Percentiles rank a stretch among this genome's conserved stretches.
Evolutionary conservation across 2,888 invertebrate species (phyloP).

Genomic region (Arrhopalites spinosus): DNA sequence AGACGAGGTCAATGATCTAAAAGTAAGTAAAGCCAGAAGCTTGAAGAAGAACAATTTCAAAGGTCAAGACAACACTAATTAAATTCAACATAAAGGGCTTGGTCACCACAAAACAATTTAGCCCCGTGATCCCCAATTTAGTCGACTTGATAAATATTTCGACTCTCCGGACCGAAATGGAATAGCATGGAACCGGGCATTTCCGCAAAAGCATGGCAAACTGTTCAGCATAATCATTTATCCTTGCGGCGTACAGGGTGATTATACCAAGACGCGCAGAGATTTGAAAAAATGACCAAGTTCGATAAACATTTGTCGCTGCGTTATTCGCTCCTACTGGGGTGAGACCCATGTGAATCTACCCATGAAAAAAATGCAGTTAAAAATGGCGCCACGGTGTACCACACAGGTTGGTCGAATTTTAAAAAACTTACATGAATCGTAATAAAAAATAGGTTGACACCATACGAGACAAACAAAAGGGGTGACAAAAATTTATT

Average conservation of each 20-base stretch:
- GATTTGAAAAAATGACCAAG: slow-evolving; percentile 31
- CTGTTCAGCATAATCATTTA: slow-evolving; percentile 26
- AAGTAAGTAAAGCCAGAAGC: slow-evolving; percentile 33
- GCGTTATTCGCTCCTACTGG: not conserved
- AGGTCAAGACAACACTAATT: slow-evolving; percentile 46
- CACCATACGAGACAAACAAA: slow-evolving; percentile 17
- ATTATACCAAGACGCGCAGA: slow-evolving; percentile 2
- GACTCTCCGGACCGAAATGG: slow-evolving; percentile 31
- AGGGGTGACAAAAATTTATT: slow-evolving; percentile 30
- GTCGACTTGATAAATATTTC: slow-evolving; percentile 36
- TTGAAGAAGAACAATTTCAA: slow-evolving; percentile 51
- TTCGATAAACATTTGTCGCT: slow-evolving; percentile 16
- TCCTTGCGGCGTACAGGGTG: slow-evolving; percentile 25
- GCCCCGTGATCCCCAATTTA: slow-evolving; percentile 40
- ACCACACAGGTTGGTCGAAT: not conserved
- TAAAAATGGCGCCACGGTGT: no score
- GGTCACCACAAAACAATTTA: slow-evolving; percentile 42
- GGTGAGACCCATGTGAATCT: slow-evolving; percentile 32
- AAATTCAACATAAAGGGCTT: slow-evolving; percentile 48
- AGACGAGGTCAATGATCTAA: no score
- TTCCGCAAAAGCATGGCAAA: slow-evolving; percentile 1
- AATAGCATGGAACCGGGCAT: not conserved
- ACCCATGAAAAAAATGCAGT: not conserved
- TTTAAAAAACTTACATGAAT: slow-evolving; percentile 35
- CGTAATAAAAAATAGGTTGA: slow-evolving; percentile 33